Evolutionary conservation across 1,140 invertebrate genomes (phyloP).

Genomic region (Drosophila orosa): DNA sequence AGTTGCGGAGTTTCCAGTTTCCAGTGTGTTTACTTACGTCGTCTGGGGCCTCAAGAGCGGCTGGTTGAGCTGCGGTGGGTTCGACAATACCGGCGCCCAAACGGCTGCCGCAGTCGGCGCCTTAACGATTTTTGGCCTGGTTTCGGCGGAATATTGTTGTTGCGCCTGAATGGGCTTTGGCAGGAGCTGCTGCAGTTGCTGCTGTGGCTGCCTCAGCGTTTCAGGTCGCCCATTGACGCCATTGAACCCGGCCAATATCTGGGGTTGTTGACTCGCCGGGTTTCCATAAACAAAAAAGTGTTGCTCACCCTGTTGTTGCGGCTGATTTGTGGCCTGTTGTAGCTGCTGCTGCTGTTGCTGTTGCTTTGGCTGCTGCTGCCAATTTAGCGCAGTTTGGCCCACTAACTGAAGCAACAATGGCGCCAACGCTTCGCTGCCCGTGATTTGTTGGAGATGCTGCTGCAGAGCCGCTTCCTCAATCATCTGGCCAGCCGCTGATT

Average conservation of each 20-base stretch:
- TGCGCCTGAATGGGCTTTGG: conserved; percentile 57
- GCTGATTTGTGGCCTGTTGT: conserved; percentile 21
- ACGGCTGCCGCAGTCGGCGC: conserved; percentile 54
- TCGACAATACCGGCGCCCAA: conserved; percentile 32
- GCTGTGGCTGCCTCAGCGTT: conserved; percentile 19
- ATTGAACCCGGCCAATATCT: conserved; percentile 74
- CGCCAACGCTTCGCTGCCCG: conserved; percentile 53
- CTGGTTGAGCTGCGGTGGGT: conserved; percentile 9
- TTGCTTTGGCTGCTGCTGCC: conserved; percentile 40
- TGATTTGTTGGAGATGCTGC: conserved; percentile 63
- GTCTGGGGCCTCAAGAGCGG: conserved; percentile 26
- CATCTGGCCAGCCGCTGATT: conserved; percentile 47
- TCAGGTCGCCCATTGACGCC: conserved; percentile 63
- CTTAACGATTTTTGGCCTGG: conserved; percentile 65
- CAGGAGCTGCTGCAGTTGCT: conserved; percentile 24
- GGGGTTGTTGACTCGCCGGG: conserved; percentile 71
- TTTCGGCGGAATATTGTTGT: conserved; percentile 49
- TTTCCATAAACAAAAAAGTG: conserved; percentile 71
- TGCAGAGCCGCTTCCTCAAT: conserved; percentile 49
- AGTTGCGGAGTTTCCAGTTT: conserved; percentile 31
- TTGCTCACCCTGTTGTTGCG: conserved; percentile 38
- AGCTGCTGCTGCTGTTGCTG: conserved; percentile 24
- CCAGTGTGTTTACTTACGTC: conserved; percentile 63
- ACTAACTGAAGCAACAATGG: conserved; percentile 73
- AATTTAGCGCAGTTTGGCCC: conserved; percentile 72